A percentile compares a stretch with the other conserved stretches of the same genome.
phyloP scores from a whole-genome alignment of 2,888 invertebrate species.

The Eupithecia vulgata region DNA sequence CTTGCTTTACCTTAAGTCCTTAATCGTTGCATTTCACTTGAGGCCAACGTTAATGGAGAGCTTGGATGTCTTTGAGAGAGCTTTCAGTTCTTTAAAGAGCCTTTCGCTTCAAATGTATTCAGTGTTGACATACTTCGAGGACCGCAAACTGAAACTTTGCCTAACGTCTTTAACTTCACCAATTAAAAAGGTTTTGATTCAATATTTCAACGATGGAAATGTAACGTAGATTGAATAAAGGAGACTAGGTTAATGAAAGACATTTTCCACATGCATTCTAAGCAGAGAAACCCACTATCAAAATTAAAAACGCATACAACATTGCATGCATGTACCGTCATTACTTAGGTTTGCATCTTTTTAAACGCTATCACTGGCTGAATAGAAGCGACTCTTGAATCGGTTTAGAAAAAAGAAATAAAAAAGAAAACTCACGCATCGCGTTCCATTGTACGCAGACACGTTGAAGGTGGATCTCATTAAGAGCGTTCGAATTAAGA shows the following conservation, averaged over 20 bases:
- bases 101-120: conserved; percentile 19
- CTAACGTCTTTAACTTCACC: neutral
- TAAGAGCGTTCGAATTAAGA: conserved; percentile 79
- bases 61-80: conserved; percentile 51
- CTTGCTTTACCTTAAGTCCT: conserved; percentile 56
- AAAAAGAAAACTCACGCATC: conserved; percentile 75
- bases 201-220: neutral
- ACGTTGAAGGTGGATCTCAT: conserved; percentile 80
- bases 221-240: neutral
- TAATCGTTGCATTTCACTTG: conserved; percentile 59
- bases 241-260: conserved; percentile 13
- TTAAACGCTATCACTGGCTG: conserved; percentile 71
- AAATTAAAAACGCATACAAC: conserved; percentile 51
- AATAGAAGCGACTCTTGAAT: conserved; percentile 74
- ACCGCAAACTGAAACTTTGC: neutral
- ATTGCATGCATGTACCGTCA: conserved; percentile 64
- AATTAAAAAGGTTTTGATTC: neutral
- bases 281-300: conserved; percentile 48
- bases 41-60: conserved; percentile 62
- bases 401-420: conserved; percentile 61
- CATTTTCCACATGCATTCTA: conserved; percentile 33
- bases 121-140: conserved; percentile 28
- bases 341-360: conserved; percentile 81
- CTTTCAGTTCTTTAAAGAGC: conserved; percentile 42
- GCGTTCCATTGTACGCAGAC: conserved; percentile 78